phyloP scores from a whole-genome alignment of 2,888 invertebrate species.

The Liodrosophila aerea region DNA sequence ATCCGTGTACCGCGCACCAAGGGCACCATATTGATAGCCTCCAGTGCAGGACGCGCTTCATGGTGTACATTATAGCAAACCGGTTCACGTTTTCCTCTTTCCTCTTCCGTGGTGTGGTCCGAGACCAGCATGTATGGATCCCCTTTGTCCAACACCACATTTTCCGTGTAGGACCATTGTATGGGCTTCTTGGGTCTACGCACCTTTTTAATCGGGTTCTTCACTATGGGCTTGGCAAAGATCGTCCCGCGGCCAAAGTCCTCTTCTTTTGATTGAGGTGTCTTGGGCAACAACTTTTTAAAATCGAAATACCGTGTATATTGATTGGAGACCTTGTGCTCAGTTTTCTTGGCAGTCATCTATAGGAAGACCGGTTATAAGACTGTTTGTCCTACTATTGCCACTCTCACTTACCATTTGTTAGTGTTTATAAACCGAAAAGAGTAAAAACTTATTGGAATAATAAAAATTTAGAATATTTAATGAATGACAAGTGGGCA shows the following conservation, averaged over 20 bases:
- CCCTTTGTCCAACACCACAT: conserved; percentile 1
- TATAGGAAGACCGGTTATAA: not conserved
- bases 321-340: conserved; percentile 27
- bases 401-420: not conserved
- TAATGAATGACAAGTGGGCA: conserved; percentile 28
- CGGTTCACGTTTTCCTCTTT: not conserved
- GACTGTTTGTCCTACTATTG: not conserved
- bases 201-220: not conserved
- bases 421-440: not conserved
- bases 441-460: not conserved
- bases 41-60: conserved; percentile 16
- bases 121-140: conserved; percentile 36
- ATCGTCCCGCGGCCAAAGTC: conserved; percentile 12
- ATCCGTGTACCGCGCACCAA: conserved; percentile 45
- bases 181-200: not conserved
- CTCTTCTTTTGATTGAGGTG: not conserved
- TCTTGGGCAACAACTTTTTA: conserved; percentile 35
- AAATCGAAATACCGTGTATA: conserved; percentile 36
- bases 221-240: not conserved
- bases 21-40: conserved; percentile 27
- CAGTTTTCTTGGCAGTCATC: conserved; percentile 45
- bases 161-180: conserved; percentile 18
- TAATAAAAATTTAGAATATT: conserved; percentile 33
- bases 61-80: conserved; percentile 50
- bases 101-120: conserved; percentile 18